A percentile compares a stretch with the other conserved stretches of the same genome.
phyloP scores from a whole-genome alignment of 2,888 invertebrate species.

The Trichogramma dendrolimi region DNA sequence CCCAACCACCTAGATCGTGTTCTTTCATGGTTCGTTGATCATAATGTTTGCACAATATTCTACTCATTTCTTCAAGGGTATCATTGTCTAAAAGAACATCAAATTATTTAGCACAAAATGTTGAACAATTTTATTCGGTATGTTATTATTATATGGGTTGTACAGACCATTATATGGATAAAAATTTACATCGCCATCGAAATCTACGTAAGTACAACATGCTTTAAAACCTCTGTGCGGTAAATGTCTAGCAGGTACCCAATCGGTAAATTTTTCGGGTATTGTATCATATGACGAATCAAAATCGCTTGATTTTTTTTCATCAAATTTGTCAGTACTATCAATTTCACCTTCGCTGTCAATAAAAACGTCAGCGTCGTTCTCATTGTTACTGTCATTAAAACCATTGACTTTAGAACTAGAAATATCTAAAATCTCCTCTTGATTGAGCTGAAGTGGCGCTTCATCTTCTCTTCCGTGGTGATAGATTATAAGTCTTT shows the following conservation, averaged over 20 bases:
- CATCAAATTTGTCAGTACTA: background rate
- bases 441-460: too few relatives aligned
- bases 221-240: constrained; percentile 57
- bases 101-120: background rate
- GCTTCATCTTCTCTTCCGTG: too few relatives aligned
- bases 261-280: constrained; percentile 51
- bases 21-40: constrained; percentile 52
- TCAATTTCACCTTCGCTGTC: background rate
- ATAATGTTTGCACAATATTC: constrained; percentile 55
- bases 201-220: constrained; percentile 62
- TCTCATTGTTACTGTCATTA: constrained; percentile 6
- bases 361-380: constrained; percentile 20
- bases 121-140: too few relatives aligned
- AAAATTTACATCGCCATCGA: constrained; percentile 52
- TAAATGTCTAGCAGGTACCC: constrained; percentile 61
- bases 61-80: constrained; percentile 54
- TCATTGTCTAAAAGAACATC: constrained; percentile 32
- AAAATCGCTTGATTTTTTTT: constrained; percentile 3
- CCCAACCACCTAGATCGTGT: constrained; percentile 56
- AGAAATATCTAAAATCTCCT: too few relatives aligned
- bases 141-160: too few relatives aligned
- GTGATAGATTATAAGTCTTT: too few relatives aligned
- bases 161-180: constrained; percentile 37
- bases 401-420: too few relatives aligned
- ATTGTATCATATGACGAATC: constrained; percentile 1